Evolutionary conservation across 2,113 vertebrate genomes (phyloP).

Genomic region (Notarius lentiginosus): DNA sequence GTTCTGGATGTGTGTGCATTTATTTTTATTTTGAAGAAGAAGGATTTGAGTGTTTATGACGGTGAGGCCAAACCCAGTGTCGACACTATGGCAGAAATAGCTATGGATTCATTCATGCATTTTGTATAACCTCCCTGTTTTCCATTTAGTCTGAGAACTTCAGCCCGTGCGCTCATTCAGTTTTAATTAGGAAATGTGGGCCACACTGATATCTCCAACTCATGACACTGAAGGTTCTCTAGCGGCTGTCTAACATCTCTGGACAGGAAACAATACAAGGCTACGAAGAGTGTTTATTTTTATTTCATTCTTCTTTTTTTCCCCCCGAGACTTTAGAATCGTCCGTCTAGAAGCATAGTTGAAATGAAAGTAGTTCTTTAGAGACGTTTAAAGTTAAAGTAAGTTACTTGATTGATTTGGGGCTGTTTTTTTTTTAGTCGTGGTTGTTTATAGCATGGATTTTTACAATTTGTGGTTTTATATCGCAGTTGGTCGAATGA

Average conservation of each 20-base stretch:
- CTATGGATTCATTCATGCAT: slow-evolving; percentile 31
- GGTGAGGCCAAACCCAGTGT: not conserved
- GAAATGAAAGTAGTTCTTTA: too few species aligned
- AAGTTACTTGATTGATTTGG: too few species aligned
- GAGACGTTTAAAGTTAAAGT: too few species aligned
- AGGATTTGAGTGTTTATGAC: not conserved
- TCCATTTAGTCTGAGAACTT: slow-evolving; percentile 15
- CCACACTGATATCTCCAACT: slow-evolving; percentile 32
- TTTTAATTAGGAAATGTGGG: slow-evolving; percentile 30
- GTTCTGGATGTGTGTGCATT: not conserved
- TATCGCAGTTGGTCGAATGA: too few species aligned
- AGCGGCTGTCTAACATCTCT: not conserved
- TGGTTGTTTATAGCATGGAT: too few species aligned
- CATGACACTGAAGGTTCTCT: slow-evolving; percentile 3
- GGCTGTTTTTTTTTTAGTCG: too few species aligned
- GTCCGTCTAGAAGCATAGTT: too few species aligned
- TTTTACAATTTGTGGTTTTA: too few species aligned
- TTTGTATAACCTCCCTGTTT: slow-evolving; percentile 6
- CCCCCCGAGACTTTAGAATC: too few species aligned
- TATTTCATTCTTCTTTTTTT: too few species aligned
- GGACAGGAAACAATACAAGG: not conserved
- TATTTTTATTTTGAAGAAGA: not conserved
- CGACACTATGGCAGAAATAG: not conserved
- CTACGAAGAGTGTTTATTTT: too few species aligned
- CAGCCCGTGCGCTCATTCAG: slow-evolving; percentile 14